Evolutionary conservation across 1,140 invertebrate species (phyloP).

Genomic region (Helicorthomorpha holstii): DNA sequence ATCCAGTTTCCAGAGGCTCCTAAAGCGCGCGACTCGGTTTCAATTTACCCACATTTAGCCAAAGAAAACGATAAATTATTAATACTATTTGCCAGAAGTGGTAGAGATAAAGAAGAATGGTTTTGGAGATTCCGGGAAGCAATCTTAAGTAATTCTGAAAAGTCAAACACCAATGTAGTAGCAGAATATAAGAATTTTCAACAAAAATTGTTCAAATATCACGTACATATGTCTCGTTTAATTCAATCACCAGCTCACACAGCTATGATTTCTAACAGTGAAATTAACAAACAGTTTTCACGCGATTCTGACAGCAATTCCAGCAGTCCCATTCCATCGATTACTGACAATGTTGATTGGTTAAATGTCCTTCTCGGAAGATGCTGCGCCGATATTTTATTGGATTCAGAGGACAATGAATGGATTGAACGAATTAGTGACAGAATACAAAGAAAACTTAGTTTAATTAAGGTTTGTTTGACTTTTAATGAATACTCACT

Average conservation of each 20-base stretch:
- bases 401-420: slow-evolving; percentile 29
- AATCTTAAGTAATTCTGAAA: neutral
- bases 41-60: neutral
- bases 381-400: slow-evolving; percentile 58
- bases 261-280: no score
- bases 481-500: no score
- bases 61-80: slow-evolving; percentile 19
- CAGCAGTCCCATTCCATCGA: slow-evolving; percentile 1
- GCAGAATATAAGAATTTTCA: no score
- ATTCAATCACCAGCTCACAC: neutral
- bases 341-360: slow-evolving; percentile 30
- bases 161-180: neutral
- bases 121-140: slow-evolving; percentile 29
- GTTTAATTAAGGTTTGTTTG: slow-evolving; percentile 53
- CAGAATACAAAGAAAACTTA: slow-evolving; percentile 69
- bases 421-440: slow-evolving; percentile 39
- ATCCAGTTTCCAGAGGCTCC: slow-evolving; percentile 28
- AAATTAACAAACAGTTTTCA: no score
- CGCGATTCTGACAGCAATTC: neutral
- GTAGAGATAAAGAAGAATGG: slow-evolving; percentile 81
- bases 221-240: slow-evolving; percentile 4
- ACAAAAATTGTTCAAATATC: neutral
- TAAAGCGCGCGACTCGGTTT: neutral
- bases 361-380: slow-evolving; percentile 57
- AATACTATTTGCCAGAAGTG: slow-evolving; percentile 60